phyloP scores from a whole-genome alignment of 2,113 vertebrate species.

The Marmota flaviventris region DNA sequence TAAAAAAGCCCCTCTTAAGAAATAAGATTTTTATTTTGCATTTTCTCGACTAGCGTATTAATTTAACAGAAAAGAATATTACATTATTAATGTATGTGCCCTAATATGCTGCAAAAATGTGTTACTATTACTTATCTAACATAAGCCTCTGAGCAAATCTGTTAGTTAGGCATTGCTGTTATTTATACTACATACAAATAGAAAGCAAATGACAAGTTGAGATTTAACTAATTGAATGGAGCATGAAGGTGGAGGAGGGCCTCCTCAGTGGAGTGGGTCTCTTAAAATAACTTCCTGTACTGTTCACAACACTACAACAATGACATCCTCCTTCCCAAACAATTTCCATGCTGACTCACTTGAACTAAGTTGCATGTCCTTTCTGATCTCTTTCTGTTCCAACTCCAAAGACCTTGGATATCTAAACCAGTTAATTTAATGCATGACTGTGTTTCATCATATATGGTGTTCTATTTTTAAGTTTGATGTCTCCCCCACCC shows the following conservation, averaged over 20 bases:
- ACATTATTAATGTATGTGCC: not conserved
- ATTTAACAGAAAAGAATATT: not conserved
- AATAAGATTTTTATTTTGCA: not conserved
- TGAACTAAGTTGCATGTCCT: not conserved
- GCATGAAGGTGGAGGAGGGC: rapidly evolving
- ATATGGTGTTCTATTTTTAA: not conserved
- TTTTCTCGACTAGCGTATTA: not conserved
- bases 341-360: not conserved
- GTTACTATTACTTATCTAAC: not conserved
- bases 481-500: not conserved
- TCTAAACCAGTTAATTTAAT: not conserved
- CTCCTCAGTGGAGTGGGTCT: not conserved
- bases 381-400: not conserved
- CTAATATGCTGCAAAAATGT: not conserved
- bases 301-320: not conserved
- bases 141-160: not conserved
- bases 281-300: not conserved
- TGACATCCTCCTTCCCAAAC: not conserved
- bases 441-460: not conserved
- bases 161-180: not conserved
- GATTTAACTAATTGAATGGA: not conserved
- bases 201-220: not conserved
- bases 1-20: not conserved
- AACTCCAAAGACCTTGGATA: not conserved
- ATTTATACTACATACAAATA: not conserved